These are phyloP conservation scores for Parazoanthus atlanticus DNA, from an alignment of 92 coral and sea anemone genomes.

Conservation along the genomic window DNA sequence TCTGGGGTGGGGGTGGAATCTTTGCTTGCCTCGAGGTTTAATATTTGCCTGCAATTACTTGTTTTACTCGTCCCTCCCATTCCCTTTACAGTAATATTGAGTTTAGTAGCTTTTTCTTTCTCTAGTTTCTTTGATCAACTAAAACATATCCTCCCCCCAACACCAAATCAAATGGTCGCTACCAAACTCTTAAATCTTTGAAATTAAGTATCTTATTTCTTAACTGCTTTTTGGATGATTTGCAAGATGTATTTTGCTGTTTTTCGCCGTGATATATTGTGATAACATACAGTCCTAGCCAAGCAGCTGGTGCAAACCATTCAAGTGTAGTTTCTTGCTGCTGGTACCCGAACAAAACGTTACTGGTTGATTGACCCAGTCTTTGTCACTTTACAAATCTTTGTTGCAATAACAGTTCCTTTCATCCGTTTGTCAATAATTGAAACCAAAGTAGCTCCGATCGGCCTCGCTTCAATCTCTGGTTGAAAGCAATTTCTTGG, in stretches of 20 bases:
- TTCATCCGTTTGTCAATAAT: neutral
- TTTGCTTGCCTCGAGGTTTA: too few species aligned
- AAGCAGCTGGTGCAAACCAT: conserved; percentile 6
- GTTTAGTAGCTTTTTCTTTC: too few species aligned
- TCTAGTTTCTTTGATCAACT: too few species aligned
- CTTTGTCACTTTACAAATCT: neutral
- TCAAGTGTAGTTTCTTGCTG: neutral
- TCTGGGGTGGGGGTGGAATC: too few species aligned
- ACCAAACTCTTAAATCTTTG: too few species aligned
- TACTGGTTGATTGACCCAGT: neutral
- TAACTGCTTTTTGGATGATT: too few species aligned
- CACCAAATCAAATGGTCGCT: too few species aligned
- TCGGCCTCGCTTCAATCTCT: conserved; percentile 2
- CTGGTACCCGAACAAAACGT: neutral
- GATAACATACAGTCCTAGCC: neutral
- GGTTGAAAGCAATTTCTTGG: neutral
- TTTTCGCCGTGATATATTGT: neutral
- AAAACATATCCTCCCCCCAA: neutral
- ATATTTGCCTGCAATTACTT: too few species aligned
- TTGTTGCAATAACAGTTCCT: neutral
- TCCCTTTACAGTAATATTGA: too few species aligned
- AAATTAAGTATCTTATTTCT: too few species aligned
- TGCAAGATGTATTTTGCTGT: neutral
- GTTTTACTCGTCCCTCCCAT: too few species aligned
- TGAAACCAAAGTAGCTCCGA: neutral